These are phyloP conservation scores for Drosophila ananassae DNA, from an alignment of 1,140 invertebrate genomes.

Conservation along the genomic window DNA sequence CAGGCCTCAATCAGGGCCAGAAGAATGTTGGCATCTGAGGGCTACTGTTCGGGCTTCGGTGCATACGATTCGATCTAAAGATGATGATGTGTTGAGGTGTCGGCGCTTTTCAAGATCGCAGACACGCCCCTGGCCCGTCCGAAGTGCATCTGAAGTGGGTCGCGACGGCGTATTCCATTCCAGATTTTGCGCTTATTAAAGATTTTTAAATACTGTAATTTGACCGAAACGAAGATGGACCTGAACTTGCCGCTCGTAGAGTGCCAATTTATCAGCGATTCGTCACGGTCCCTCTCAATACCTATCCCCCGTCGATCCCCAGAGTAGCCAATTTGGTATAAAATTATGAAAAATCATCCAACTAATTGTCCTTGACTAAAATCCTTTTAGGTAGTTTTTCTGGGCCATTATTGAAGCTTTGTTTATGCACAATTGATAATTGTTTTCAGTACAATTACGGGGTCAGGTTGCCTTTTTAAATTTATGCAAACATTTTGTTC, in stretches of 20 bases:
- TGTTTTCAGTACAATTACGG: constrained; percentile 61
- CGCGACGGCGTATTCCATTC: constrained; percentile 18
- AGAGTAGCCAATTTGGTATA: constrained; percentile 55
- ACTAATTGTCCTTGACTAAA: constrained; percentile 50
- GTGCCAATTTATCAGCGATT: constrained; percentile 70
- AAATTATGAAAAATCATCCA: constrained; percentile 72
- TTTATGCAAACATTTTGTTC: constrained; percentile 72
- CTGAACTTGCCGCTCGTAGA: constrained; percentile 37
- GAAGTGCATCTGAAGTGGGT: constrained; percentile 45
- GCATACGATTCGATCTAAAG: constrained; percentile 1
- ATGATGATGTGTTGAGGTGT: constrained; percentile 48
- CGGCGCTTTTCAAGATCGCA: constrained; percentile 51
- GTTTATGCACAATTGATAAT: constrained; percentile 58
- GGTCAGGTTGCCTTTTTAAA: constrained; percentile 32
- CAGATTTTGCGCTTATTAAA: constrained; percentile 77
- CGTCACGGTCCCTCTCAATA: constrained; percentile 30
- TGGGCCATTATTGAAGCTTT: constrained; percentile 22
- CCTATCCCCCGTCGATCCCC: not conserved
- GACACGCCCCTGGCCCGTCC: constrained; percentile 9
- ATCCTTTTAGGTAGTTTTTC: constrained; percentile 47
- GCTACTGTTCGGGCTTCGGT: constrained; percentile 39
- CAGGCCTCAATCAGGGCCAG: constrained; percentile 25
- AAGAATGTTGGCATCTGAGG: constrained; percentile 45
- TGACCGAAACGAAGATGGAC: constrained; percentile 13
- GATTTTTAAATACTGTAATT: constrained; percentile 82